These are phyloP conservation scores for Troilus luridus DNA, from an alignment of 2,888 invertebrate genomes.

Conservation along the genomic window DNA sequence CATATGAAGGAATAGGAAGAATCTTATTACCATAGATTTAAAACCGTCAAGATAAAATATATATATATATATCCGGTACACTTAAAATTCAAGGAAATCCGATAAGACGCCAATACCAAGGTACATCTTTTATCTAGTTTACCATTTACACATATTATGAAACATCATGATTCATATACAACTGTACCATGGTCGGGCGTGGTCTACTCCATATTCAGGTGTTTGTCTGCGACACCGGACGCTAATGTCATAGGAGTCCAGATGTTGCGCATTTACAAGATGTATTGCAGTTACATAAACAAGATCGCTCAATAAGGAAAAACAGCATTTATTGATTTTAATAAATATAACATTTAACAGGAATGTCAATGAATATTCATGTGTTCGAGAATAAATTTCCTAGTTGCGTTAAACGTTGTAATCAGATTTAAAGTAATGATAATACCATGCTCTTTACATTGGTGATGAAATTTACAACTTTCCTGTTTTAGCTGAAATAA, in stretches of 20 bases:
- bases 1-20: not conserved
- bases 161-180: not conserved
- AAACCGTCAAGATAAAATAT: not conserved
- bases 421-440: not conserved
- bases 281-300: conserved; percentile 4
- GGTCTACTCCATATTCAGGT: conserved; percentile 1
- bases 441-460: too few relatives aligned
- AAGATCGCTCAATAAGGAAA: not conserved
- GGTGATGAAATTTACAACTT: too few relatives aligned
- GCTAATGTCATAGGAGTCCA: conserved; percentile 18
- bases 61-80: not conserved
- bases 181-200: not conserved
- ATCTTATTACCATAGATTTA: conserved; percentile 17
- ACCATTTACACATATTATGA: not conserved
- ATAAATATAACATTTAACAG: conserved; percentile 11
- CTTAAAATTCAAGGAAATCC: conserved; percentile 12
- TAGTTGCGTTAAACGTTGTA: not conserved
- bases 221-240: conserved; percentile 42
- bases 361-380: not conserved
- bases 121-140: not conserved
- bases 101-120: not conserved
- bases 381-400: not conserved
- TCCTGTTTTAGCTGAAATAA: too few relatives aligned
- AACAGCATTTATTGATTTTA: not conserved
- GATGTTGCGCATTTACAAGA: conserved; percentile 1